phyloP scores from a whole-genome alignment of 2,113 vertebrate species.

The Pollachius pollachius region DNA sequence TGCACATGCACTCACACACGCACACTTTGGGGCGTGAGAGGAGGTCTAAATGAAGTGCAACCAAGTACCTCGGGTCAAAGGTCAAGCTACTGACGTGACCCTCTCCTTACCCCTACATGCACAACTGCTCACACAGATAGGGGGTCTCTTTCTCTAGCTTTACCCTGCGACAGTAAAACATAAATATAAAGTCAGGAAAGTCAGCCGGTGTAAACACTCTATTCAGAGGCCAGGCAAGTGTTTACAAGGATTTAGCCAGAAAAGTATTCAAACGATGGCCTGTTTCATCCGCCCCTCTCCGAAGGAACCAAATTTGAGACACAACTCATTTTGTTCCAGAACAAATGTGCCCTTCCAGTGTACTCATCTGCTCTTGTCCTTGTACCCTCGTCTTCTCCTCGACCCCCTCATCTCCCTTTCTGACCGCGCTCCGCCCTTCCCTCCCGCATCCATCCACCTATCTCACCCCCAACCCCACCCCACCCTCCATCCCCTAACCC shows the following conservation, averaged over 20 bases:
- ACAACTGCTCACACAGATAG: conserved; percentile 5
- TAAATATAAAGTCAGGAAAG: conserved; percentile 31
- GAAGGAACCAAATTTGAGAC: not conserved
- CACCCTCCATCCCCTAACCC: too few relatives aligned
- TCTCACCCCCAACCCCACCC: not conserved
- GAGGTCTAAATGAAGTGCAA: conserved; percentile 58
- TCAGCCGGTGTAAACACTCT: conserved; percentile 17
- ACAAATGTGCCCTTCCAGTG: too few relatives aligned
- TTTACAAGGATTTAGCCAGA: conserved; percentile 3
- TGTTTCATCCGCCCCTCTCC: not conserved
- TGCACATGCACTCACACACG: conserved; percentile 1
- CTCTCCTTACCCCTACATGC: conserved; percentile 9
- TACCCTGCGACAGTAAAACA: too few relatives aligned
- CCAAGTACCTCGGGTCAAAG: conserved; percentile 45
- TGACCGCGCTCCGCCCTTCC: not conserved
- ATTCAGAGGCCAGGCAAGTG: not conserved
- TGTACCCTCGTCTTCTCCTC: too few relatives aligned
- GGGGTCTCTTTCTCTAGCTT: too few relatives aligned
- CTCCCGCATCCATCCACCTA: conserved; percentile 3
- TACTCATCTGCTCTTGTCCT: too few relatives aligned
- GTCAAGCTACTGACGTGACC: conserved; percentile 63
- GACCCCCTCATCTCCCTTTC: too few relatives aligned
- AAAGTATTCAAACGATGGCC: not conserved
- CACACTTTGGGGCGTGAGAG: conserved; percentile 28
- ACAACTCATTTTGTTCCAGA: too few relatives aligned